These are phyloP conservation scores for Chaunax sp. DNA, from an alignment of 2,797 vertebrate species.

Conservation along the genomic window DNA sequence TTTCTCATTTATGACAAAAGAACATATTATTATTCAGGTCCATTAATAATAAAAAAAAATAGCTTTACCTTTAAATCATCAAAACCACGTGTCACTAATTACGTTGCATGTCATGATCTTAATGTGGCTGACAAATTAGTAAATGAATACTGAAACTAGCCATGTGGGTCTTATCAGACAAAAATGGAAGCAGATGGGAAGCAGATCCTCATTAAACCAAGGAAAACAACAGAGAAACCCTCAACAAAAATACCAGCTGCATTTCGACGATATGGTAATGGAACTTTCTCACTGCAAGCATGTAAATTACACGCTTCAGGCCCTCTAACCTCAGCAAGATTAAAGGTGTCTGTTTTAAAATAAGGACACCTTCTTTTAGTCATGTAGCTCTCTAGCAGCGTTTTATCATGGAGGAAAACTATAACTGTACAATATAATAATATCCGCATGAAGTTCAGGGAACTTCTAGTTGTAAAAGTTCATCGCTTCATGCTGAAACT, in stretches of 20 bases:
- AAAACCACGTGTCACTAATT: background rate
- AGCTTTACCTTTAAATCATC: background rate
- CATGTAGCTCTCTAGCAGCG: background rate
- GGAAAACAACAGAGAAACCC: conserved; percentile 51
- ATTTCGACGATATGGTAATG: conserved; percentile 48
- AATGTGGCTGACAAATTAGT: conserved; percentile 20
- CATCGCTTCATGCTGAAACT: conserved; percentile 9
- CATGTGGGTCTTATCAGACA: conserved; percentile 33
- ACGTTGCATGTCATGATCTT: conserved; percentile 3
- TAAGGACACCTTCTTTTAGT: conserved; percentile 1
- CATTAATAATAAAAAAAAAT: background rate
- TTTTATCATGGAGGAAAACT: background rate
- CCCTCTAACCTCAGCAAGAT: conserved; percentile 30
- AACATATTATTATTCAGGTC: background rate
- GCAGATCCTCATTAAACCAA: conserved; percentile 68
- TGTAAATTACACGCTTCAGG: conserved; percentile 44
- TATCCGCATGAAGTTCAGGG: no score
- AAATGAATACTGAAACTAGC: conserved; percentile 33
- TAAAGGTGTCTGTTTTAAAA: conserved; percentile 31
- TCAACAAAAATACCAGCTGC: conserved; percentile 58
- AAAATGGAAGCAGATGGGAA: conserved; percentile 56
- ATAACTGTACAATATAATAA: background rate
- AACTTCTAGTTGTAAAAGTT: conserved; percentile 16
- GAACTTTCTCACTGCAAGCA: conserved; percentile 61
- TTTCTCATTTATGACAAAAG: background rate